Evolutionary conservation across 2,113 vertebrate genomes (phyloP).

Genomic region (Crotophaga sulcirostris): DNA sequence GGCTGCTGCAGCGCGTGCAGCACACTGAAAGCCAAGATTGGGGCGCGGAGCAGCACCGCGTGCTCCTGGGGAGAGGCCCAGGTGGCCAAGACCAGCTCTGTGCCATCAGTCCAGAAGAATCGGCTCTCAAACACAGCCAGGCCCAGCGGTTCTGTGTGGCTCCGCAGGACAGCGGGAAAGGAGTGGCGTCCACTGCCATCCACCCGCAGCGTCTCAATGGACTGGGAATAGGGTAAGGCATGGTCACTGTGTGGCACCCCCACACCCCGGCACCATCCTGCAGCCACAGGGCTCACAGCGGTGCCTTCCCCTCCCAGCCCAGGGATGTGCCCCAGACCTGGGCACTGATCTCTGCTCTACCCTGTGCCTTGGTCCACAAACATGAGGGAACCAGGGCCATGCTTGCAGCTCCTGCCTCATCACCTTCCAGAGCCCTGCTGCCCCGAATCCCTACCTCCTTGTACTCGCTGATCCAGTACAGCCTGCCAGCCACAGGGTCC

Average conservation of each 20-base stretch:
- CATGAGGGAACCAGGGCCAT: not conserved
- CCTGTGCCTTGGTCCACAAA: not conserved
- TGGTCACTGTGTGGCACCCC: rapidly evolving
- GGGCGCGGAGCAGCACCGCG: constrained; percentile 62
- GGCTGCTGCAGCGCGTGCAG: constrained; percentile 82
- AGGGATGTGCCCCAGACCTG: not conserved
- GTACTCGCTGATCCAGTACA: constrained; percentile 89
- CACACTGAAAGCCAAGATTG: constrained; percentile 69
- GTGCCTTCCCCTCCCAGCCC: not conserved
- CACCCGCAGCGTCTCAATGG: constrained; percentile 82
- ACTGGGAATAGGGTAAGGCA: constrained; percentile 66
- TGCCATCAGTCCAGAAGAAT: constrained; percentile 84
- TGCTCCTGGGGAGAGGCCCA: constrained; percentile 57
- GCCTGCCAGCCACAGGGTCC: constrained; percentile 78
- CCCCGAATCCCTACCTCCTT: constrained; percentile 76
- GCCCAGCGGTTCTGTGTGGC: constrained; percentile 46
- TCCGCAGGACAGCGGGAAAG: constrained; percentile 74
- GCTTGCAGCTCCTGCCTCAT: not conserved
- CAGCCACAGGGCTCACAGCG: not conserved
- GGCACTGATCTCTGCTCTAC: not conserved
- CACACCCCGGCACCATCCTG: rapidly evolving
- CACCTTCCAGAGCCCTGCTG: not conserved
- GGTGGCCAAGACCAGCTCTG: constrained; percentile 70
- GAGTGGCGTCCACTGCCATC: constrained; percentile 81
- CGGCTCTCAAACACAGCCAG: constrained; percentile 80